phyloP scores from a whole-genome alignment of 30 jellyfish, hydroid and myxozoan genomes.

The Cassiopea xamachana region DNA sequence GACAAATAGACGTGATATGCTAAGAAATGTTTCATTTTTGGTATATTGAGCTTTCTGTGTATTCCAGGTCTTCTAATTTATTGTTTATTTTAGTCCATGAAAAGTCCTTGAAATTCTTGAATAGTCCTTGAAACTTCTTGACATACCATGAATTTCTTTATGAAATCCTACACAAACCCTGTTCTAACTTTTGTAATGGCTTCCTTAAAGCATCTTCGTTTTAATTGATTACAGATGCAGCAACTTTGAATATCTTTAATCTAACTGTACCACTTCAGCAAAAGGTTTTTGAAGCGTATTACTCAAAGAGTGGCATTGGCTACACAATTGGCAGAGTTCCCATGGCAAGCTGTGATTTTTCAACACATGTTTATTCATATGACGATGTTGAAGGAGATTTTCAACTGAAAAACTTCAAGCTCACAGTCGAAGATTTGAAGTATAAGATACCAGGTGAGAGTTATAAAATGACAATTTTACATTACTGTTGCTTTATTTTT shows the following conservation, averaged over 20 bases:
- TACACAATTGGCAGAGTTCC: conserved; percentile 83
- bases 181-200: no score
- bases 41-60: no score
- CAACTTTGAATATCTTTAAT: conserved; percentile 60
- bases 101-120: no score
- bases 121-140: no score
- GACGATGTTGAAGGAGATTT: conserved; percentile 77
- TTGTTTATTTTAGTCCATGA: no score
- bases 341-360: conserved; percentile 87
- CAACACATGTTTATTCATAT: conserved; percentile 80
- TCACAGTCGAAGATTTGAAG: conserved; percentile 47
- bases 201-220: neutral
- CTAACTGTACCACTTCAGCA: conserved; percentile 47
- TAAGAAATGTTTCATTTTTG: no score
- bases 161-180: no score
- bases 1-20: no score
- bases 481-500: no score
- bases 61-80: no score
- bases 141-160: no score
- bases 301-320: conserved; percentile 68
- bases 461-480: neutral
- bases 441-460: conserved; percentile 76
- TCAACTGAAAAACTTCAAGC: conserved; percentile 63
- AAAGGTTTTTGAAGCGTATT: conserved; percentile 72
- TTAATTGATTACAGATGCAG: conserved; percentile 68